phyloP scores from a whole-genome alignment of 2,113 vertebrate genomes.

The Cygnus atratus region DNA sequence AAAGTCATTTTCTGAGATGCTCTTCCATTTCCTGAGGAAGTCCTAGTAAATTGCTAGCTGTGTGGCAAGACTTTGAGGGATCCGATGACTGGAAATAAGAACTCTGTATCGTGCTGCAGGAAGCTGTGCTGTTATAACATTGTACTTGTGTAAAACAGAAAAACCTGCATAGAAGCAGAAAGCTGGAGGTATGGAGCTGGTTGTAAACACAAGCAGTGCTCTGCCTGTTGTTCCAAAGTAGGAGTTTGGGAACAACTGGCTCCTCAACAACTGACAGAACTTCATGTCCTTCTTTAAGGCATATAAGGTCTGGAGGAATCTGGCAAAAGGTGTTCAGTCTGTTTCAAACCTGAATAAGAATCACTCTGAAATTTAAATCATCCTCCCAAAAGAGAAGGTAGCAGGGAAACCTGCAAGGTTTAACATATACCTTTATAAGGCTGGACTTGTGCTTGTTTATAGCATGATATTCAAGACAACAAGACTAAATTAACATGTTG shows the following conservation, averaged over 20 bases:
- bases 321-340: not conserved
- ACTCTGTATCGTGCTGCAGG: not conserved
- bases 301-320: not conserved
- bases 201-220: not conserved
- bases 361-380: not conserved
- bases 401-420: not conserved
- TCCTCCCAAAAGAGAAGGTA: too few species aligned
- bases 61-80: not conserved
- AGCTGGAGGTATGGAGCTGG: not conserved
- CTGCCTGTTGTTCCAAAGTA: not conserved
- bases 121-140: not conserved
- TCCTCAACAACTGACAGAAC: not conserved
- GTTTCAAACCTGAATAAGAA: not conserved
- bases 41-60: not conserved
- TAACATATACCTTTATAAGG: not conserved
- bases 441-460: not conserved
- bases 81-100: not conserved
- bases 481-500: not conserved
- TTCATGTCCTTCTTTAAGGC: not conserved
- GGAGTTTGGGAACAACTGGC: not conserved
- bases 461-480: not conserved
- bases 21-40: conserved; percentile 7
- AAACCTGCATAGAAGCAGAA: not conserved
- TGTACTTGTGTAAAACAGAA: not conserved
- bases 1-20: not conserved